Base-by-base conservation (phyloP, 2,888 invertebrate species). In the Frankliniella fusca region DNA sequence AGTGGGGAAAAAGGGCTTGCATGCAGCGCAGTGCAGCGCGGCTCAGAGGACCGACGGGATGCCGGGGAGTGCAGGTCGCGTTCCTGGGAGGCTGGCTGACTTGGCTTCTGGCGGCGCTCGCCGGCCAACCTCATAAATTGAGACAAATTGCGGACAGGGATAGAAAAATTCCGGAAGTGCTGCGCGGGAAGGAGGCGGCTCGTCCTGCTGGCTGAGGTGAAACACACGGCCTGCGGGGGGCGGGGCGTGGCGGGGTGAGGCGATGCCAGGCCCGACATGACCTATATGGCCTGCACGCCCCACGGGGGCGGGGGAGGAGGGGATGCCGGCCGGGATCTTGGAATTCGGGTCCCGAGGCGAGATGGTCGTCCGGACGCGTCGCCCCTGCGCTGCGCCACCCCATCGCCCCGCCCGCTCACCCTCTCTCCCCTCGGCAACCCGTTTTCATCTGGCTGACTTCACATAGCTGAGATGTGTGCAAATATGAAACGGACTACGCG, bases 111-210 rank as follows among this genome's bases (percentile, higher is more conserved):
- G 54, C 54, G 70, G 70, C 70, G 70, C 23, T 23, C n/a, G 54
- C 70, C 9, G 70, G 23, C 2, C 70, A 27, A 10, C 9, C 70
- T 27, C 70, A 76, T 76, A 76, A 76, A 76, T 76, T 76, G 70
- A 76, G 70, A 76, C 70, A 76, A 76, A 76, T 76, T 76, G 70
- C 70, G 70, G 70, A 76, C 70, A 76, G 27, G 70, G n/a, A n/a
- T n/a, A 76, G 70, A 76, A 76, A 76, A 76, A 76, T 76, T 76
- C 70, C 23, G 70, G 70, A 76, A 76, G 70, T 15, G 11, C 12
- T 54, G 54, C 38, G 38, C 38, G 38, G 38, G 38, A 38, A 5
- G 38, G 38, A 38, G 38, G 38, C 3, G 38, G 38, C 38, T 38
- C 38, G 38, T 38, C 38, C 38, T 38, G 54, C 54, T 12, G 70